Base-by-base conservation (phyloP, 1,140 invertebrate species). In the Planococcus citri region DNA sequence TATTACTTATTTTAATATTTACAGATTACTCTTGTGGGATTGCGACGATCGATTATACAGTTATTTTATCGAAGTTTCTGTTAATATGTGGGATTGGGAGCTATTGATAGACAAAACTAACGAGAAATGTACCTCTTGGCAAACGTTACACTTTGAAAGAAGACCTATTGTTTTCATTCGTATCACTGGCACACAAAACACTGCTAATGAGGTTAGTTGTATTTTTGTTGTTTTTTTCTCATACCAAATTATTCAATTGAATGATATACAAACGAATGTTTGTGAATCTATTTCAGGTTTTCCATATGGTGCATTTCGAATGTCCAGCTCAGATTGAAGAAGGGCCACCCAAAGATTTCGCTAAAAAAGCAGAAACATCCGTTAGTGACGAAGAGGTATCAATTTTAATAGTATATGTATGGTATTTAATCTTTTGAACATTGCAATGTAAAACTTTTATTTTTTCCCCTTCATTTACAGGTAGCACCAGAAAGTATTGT, bases 291-390 rank as follows among this genome's bases (percentile, higher is more conserved):
- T 74, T 78, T 21, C 71, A 94, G 91, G 92, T 96, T 61, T 98
- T 98, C 79, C 96, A 98, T 78, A 92, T 92, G 78, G 95, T 99
- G 27, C 95, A 98, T 80, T 90, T 99, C 78, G 96, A 99, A 81
- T 96, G 93, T 78, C 94, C 94, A 12, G 86, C 88, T 17, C 87
- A 88, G 17, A 64, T 27, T 9, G 60, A 64, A 24, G 60, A 64
- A 24, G 17, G 17, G 6, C 4, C 60, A 4, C 20, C 60, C 4
- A 25, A 27, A 14, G 20, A 64, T 25, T 10, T 25, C 8, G 3
- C 41, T n/a, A 51, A 51, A 9, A 51, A 51, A 51, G n/a, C 14
- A 8, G 17, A 51, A 17, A 51, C 10, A 3, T 51, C 33, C 17
- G n/a, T 20, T n/a, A 17, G 17, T 51, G 41, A 51, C 17, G 41